These are phyloP conservation scores for Papilio polytes DNA, from an alignment of 1,140 invertebrate genomes.

Conservation along the genomic window DNA sequence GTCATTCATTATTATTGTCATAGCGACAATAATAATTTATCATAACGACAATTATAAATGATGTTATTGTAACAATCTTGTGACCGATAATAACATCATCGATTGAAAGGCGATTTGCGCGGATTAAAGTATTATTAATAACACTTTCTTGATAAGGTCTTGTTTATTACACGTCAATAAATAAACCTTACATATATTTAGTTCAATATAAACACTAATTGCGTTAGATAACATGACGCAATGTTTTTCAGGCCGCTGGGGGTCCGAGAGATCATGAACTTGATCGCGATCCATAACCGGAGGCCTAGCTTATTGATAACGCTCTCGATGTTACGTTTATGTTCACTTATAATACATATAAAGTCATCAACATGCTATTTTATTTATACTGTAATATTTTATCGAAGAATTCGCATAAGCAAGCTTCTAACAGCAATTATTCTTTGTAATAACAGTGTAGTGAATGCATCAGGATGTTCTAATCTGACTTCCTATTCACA, in stretches of 20 bases:
- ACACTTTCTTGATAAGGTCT: constrained; percentile 18
- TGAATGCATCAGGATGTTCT: neutral
- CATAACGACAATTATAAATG: constrained; percentile 22
- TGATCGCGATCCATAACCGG: neutral
- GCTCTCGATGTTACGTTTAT: neutral
- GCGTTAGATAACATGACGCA: constrained; percentile 37
- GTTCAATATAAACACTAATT: constrained; percentile 21
- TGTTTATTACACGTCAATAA: constrained; percentile 26
- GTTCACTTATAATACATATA: neutral
- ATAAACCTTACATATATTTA: constrained; percentile 3
- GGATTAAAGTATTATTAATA: constrained; percentile 29
- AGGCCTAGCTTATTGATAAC: constrained; percentile 25
- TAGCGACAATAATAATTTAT: neutral
- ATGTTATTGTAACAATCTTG: constrained; percentile 14
- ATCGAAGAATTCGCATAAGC: neutral
- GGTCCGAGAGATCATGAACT: constrained; percentile 32
- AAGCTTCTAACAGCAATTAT: neutral
- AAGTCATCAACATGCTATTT: neutral
- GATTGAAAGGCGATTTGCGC: constrained; percentile 13
- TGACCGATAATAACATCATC: constrained; percentile 11
- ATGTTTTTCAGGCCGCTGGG: constrained; percentile 27
- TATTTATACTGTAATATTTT: neutral
- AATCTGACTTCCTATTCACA: neutral
- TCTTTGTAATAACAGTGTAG: neutral
- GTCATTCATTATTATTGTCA: constrained; percentile 14